Percentiles rank a stretch among this genome's conserved stretches.
Conservation (phyloP, 2,797 vertebrate species). For the Sebastes nivosus region DNA sequence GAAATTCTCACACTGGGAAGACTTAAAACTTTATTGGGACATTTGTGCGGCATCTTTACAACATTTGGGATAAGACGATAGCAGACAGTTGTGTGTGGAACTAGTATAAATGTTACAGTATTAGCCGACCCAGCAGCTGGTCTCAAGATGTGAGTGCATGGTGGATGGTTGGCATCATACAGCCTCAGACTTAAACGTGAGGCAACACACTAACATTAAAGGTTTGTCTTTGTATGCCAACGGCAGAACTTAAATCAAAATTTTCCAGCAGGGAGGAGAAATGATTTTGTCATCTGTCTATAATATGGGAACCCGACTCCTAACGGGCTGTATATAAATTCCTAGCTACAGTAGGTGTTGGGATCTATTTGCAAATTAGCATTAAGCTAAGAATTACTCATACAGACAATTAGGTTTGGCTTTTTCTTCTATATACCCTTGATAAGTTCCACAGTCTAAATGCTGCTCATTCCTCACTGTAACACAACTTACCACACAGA, state of each 20-base stretch:
- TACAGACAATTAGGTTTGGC: neutral
- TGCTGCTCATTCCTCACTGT: slow-evolving; percentile 19
- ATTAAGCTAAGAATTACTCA: neutral
- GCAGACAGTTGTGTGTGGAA: neutral
- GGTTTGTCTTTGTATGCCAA: neutral
- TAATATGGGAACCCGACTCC: neutral
- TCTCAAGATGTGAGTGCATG: slow-evolving; percentile 38
- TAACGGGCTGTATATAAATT: neutral
- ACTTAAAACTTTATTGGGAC: neutral
- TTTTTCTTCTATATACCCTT: neutral
- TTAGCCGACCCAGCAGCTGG: slow-evolving; percentile 23
- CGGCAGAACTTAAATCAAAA: neutral
- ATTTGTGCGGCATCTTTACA: neutral
- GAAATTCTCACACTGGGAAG: neutral
- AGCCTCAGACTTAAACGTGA: neutral
- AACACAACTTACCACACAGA: slow-evolving; percentile 11
- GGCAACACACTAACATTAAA: neutral
- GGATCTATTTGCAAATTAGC: neutral
- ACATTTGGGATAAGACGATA: neutral
- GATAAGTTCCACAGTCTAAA: neutral
- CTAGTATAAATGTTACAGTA: neutral
- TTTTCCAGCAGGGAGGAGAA: neutral
- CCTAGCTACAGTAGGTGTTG: neutral
- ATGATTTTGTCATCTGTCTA: neutral
- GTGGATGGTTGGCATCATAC: neutral